A percentile compares a stretch with the other conserved stretches of the same genome.
Conservation (phyloP, 2,113 vertebrate genomes). For the Lepisosteus osseus region DNA sequence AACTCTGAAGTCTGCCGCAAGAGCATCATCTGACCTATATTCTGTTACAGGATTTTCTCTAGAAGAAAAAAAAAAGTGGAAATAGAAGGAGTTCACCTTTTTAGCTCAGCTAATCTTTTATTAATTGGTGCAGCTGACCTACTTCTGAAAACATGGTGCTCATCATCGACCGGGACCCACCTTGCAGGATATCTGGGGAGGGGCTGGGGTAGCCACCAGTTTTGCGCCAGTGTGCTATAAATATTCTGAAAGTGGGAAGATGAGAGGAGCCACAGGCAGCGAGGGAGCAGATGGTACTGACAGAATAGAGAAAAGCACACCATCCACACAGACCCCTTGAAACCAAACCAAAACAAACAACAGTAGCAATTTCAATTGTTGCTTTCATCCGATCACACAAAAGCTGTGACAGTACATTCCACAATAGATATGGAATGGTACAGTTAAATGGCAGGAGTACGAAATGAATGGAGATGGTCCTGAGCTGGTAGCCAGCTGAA, state of each 20-base stretch:
- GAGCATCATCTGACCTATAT: slow-evolving; percentile 58
- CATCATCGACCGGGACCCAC: background rate
- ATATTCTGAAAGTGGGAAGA: slow-evolving; percentile 1
- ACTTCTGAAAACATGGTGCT: background rate
- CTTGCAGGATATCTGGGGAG: background rate
- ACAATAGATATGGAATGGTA: background rate
- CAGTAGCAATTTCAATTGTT: background rate
- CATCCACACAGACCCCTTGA: slow-evolving; percentile 36
- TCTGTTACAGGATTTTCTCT: slow-evolving; percentile 26
- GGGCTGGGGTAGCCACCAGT: background rate
- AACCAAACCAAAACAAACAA: slow-evolving; percentile 29
- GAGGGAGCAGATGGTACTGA: slow-evolving; percentile 56
- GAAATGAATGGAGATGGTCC: background rate
- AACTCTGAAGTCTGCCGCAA: slow-evolving; percentile 36
- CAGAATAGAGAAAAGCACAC: slow-evolving; percentile 36
- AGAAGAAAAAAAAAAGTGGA: slow-evolving; percentile 35
- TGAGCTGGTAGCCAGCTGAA: background rate
- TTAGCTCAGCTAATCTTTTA: slow-evolving; percentile 35
- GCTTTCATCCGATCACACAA: background rate
- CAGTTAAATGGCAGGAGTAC: background rate
- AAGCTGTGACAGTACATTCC: background rate
- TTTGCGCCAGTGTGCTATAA: background rate
- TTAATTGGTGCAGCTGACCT: slow-evolving; percentile 27
- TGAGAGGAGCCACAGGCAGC: slow-evolving; percentile 37
- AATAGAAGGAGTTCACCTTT: slow-evolving; percentile 33